Percentiles rank a stretch among this genome's conserved stretches.
These are phyloP conservation scores for Cheilosia variabilis DNA, from an alignment of 2,888 invertebrate genomes.

Conservation along the genomic window DNA sequence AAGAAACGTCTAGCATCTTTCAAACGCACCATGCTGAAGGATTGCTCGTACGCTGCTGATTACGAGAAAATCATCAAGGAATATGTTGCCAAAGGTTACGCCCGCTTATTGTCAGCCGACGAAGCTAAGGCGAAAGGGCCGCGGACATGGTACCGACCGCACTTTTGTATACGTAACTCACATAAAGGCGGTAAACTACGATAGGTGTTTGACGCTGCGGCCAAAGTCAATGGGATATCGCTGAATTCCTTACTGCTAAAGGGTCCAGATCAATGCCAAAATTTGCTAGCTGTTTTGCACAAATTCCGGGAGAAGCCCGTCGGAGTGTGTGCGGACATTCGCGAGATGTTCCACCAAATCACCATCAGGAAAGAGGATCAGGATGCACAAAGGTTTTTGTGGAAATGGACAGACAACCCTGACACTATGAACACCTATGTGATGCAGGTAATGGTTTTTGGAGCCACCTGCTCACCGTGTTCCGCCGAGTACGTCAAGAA, in stretches of 20 bases:
- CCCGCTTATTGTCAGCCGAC: neutral
- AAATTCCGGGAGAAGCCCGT: slow-evolving; percentile 77
- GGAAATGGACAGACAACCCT: slow-evolving; percentile 42
- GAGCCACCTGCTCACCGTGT: slow-evolving; percentile 14
- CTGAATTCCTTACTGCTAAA: too few species aligned
- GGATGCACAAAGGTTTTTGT: slow-evolving; percentile 77
- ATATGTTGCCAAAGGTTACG: neutral
- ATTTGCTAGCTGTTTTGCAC: slow-evolving; percentile 60
- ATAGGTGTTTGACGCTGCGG: too few species aligned
- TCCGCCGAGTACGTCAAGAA: slow-evolving; percentile 19
- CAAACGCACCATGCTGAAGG: neutral
- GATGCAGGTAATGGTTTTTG: slow-evolving; percentile 61
- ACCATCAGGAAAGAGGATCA: slow-evolving; percentile 77
- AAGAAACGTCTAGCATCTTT: neutral
- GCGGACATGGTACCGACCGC: neutral
- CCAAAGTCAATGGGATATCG: too few species aligned
- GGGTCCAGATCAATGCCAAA: too few species aligned
- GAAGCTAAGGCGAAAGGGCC: neutral
- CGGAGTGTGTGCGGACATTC: slow-evolving; percentile 78
- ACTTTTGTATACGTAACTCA: neutral
- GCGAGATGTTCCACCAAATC: slow-evolving; percentile 79
- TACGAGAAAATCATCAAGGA: neutral
- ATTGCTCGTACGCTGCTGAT: neutral
- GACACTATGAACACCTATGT: neutral
- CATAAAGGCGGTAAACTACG: too few species aligned